These are phyloP conservation scores for Dicycla oo DNA, from an alignment of 2,888 invertebrate species.

Conservation along the genomic window DNA sequence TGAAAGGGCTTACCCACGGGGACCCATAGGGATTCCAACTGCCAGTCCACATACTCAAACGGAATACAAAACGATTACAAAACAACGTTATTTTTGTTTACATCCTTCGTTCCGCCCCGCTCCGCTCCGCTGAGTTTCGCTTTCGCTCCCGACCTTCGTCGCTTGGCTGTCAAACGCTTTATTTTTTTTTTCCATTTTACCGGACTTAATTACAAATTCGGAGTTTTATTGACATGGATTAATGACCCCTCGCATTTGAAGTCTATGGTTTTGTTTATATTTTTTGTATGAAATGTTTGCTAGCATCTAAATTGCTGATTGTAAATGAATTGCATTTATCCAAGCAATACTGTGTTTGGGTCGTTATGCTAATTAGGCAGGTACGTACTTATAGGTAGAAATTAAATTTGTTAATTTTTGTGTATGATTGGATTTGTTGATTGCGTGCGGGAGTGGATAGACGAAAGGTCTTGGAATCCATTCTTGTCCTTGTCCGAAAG, in stretches of 20 bases:
- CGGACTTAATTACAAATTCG: slow-evolving; percentile 65
- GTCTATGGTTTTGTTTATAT: slow-evolving; percentile 54
- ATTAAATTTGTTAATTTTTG: background rate
- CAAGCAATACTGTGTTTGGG: background rate
- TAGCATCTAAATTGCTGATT: slow-evolving; percentile 19
- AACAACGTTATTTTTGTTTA: slow-evolving; percentile 21
- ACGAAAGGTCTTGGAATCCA: background rate
- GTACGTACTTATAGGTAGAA: background rate
- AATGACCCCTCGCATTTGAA: slow-evolving; percentile 56
- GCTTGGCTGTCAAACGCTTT: slow-evolving; percentile 62
- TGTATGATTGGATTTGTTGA: background rate
- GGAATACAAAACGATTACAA: slow-evolving; percentile 32
- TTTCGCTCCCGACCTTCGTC: slow-evolving; percentile 28
- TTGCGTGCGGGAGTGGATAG: background rate
- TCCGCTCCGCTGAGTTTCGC: slow-evolving; percentile 20
- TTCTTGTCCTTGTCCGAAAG: background rate
- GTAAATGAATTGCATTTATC: slow-evolving; percentile 7
- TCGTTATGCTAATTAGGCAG: background rate
- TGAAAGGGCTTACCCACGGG: slow-evolving; percentile 26
- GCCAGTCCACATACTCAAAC: slow-evolving; percentile 19
- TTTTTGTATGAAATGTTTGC: slow-evolving; percentile 12
- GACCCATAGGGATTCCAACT: slow-evolving; percentile 4
- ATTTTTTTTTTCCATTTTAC: slow-evolving; percentile 62
- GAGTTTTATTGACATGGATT: slow-evolving; percentile 67
- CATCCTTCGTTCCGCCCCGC: slow-evolving; percentile 6